Evolutionary conservation across 2,113 vertebrate species (phyloP), one percentile per base, ranked within the genome.

Genomic region (Sorex araneus): DNA sequence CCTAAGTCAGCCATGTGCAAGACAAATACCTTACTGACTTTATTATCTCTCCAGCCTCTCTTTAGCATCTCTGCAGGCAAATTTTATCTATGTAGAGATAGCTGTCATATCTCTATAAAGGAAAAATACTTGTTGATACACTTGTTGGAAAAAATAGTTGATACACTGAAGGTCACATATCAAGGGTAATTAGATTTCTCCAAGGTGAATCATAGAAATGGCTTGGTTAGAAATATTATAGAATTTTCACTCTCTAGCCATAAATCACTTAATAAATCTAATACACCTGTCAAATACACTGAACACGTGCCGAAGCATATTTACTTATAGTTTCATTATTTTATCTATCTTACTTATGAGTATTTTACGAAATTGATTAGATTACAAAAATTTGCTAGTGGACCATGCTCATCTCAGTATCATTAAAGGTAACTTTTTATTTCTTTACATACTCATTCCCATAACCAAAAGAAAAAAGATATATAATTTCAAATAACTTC

Each of bases 151-250:
- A n/a, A n/a, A n/a, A n/a, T n/a, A 88, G 30, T 95, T 90, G 87
- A 89, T 30, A 87, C 75, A 69, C 1, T 47, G 8, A 85, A 94
- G 36, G 50, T 84, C 81, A 93, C 64, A 93, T 93, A 92, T 57
- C 71, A 90, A 94, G 66, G 43, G 36, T 63, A 92, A 88, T 89
- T 90, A 85, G 67, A 95, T 86, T 95, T 94, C n/a, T 88, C 43
- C 69, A 83, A 64, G 54, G 77, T 75, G 34, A 93, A 57, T 40
- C 57, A 89, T 19, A 1, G 34, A 67, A n/a, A 91, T 90, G 60
- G 8, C 15, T 54, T 45, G 40, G 5, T 89, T 94, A 69, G 36
- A 78, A 87, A 12, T 28, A 18, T 36, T 34, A 67, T 8, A 83
- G 60, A 95, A 84, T 69, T 83, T 57, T 80, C 8, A 4, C 66